Evolutionary conservation across 2,797 vertebrate genomes (phyloP), one percentile per base, ranked within the genome.

Genomic region (Tolypeutes matacus): DNA sequence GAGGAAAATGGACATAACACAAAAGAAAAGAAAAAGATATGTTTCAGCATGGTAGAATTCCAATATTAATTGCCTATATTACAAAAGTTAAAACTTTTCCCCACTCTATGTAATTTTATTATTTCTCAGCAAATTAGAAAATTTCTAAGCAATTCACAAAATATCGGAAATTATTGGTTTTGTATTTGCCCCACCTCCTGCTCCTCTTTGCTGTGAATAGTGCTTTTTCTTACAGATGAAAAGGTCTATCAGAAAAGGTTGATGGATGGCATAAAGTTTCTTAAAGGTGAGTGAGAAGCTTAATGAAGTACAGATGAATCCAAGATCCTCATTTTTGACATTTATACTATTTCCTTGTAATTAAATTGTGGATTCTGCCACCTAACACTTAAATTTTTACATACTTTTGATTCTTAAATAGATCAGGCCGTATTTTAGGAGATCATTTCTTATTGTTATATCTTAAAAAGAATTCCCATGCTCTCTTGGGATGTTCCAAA

Each of bases 181-280:
- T 64, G 17, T 85, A 42, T n/a, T 64, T 75, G 1, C 25, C 70
- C 36, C 3, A 9, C 27, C 9, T 36, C 53, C 53, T 88, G 36
- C 15, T 69, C 53, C 91, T 80, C 75, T 96, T 20, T 67, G 34
- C 77, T 89, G 80, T 95, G 20, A 92, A 83, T 21, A 27, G 18
- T 67, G 31, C 53, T 86, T 89, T 85, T 65, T 85, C 67, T 84
- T 95, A 25, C 75, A 96, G 95, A 89, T 67, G 95, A 49, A 62
- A 96, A 96, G 39, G 56, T 96, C 69, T 96, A 67, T 89, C 20
- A n/a, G 77, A 89, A 84, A 89, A 93, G 95, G n/a, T n/a, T 96
- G 49, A 69, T 96, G 91, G 88, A 93, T 29, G 1, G 31, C 58
- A 23, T 95, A 83, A 85, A 36, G 34, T 70, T 65, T 65, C 3